Percentiles rank a stretch among this genome's conserved stretches.
Conservation (phyloP, 2,888 invertebrate genomes). For the Trichogramma evanescens region DNA sequence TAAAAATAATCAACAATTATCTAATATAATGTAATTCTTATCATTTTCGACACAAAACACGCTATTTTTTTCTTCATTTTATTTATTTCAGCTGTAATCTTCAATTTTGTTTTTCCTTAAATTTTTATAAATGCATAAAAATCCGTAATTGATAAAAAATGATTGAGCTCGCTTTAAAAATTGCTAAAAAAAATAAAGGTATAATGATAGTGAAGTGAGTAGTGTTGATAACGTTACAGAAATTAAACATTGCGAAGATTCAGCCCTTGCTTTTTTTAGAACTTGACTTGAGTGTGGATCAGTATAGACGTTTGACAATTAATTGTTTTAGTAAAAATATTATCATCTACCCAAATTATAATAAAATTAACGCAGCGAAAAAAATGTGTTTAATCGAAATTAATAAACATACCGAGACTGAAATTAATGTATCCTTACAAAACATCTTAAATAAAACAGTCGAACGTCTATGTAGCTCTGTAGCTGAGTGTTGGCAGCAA, state of each 20-base stretch:
- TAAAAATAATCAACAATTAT: too few species aligned
- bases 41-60: too few species aligned
- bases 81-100: too few species aligned
- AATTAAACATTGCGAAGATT: neutral
- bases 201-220: too few species aligned
- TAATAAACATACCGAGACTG: neutral
- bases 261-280: conserved; percentile 4
- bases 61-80: too few species aligned
- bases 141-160: too few species aligned
- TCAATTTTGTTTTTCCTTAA: too few species aligned
- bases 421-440: neutral
- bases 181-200: too few species aligned
- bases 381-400: neutral
- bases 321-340: neutral
- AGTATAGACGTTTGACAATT: neutral
- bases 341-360: conserved; percentile 1
- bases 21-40: too few species aligned
- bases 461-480: conserved; percentile 3
- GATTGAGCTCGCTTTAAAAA: too few species aligned
- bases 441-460: conserved; percentile 3
- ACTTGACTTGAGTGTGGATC: neutral
- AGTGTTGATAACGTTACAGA: too few species aligned
- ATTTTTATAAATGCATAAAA: too few species aligned
- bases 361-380: neutral
- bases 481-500: neutral